Conservation (phyloP, 2,888 invertebrate genomes). For the Selenia dentaria region DNA sequence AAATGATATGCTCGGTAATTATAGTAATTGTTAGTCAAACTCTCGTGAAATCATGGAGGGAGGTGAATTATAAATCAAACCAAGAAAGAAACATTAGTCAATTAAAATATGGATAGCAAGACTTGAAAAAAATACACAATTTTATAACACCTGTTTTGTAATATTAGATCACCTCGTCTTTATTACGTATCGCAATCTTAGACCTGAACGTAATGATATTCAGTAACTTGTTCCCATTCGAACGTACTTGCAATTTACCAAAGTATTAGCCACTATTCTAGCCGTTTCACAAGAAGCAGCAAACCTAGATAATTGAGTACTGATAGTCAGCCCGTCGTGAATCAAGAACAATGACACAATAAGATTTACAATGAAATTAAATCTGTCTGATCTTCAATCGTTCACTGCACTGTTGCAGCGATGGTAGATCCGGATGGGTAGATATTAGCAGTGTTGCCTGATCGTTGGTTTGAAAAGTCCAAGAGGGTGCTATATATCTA, state of each 20-base stretch:
- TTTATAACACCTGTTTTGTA: too few relatives aligned
- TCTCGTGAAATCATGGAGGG: too few relatives aligned
- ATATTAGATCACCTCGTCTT: too few relatives aligned
- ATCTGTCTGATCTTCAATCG: conserved; percentile 42
- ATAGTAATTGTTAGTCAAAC: too few relatives aligned
- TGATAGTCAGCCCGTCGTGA: conserved; percentile 19
- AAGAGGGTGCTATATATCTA: too few relatives aligned
- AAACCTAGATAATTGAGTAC: conserved; percentile 32
- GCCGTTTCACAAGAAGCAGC: conserved; percentile 27
- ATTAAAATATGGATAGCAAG: too few relatives aligned
- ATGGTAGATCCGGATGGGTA: conserved; percentile 41
- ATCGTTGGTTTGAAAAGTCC: not conserved
- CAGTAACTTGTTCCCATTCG: not conserved
- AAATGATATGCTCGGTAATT: too few relatives aligned
- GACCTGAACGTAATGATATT: too few relatives aligned
- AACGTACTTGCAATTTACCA: not conserved
- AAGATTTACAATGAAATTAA: conserved; percentile 45
- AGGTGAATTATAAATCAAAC: too few relatives aligned
- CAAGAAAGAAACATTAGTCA: too few relatives aligned
- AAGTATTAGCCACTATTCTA: not conserved
- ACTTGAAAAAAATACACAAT: too few relatives aligned
- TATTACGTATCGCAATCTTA: too few relatives aligned
- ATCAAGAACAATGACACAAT: conserved; percentile 23
- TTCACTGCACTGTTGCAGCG: conserved; percentile 26
- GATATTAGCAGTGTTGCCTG: conserved; percentile 23